phyloP scores from a whole-genome alignment of 2,888 invertebrate genomes.

The Xanthia icteritia region DNA sequence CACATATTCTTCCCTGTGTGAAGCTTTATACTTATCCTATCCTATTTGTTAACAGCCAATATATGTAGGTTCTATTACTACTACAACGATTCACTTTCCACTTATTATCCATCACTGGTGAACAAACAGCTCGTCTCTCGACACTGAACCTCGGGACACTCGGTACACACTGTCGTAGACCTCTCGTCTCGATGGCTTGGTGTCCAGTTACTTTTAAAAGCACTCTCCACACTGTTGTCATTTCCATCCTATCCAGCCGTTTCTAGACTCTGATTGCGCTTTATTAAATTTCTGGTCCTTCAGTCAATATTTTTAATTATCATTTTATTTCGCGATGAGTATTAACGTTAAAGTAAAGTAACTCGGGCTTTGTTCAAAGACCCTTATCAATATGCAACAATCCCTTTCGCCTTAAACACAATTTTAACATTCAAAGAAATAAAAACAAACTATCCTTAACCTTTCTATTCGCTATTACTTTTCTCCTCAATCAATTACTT shows the following conservation, averaged over 20 bases:
- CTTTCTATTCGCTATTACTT: no score
- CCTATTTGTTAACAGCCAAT: not conserved
- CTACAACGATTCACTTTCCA: slow-evolving; percentile 31
- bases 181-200: slow-evolving; percentile 41
- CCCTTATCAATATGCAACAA: slow-evolving; percentile 23
- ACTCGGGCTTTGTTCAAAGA: slow-evolving; percentile 15
- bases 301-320: slow-evolving; percentile 14
- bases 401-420: slow-evolving; percentile 6
- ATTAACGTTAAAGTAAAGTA: slow-evolving; percentile 18
- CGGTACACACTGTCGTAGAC: slow-evolving; percentile 44
- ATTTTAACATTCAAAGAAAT: not conserved
- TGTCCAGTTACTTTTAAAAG: slow-evolving; percentile 63
- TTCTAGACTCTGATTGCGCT: slow-evolving; percentile 6
- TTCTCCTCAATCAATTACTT: no score
- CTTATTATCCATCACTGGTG: slow-evolving; percentile 56
- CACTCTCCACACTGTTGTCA: slow-evolving; percentile 48
- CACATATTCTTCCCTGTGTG: not conserved
- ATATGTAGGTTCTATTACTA: not conserved
- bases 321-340: not conserved
- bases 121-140: slow-evolving; percentile 39
- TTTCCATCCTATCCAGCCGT: slow-evolving; percentile 38
- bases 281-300: slow-evolving; percentile 23
- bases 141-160: slow-evolving; percentile 30
- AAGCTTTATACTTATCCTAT: not conserved
- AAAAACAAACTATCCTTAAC: no score